phyloP scores from a whole-genome alignment of 1,140 invertebrate species.

The Trichonephila clavipes region DNA sequence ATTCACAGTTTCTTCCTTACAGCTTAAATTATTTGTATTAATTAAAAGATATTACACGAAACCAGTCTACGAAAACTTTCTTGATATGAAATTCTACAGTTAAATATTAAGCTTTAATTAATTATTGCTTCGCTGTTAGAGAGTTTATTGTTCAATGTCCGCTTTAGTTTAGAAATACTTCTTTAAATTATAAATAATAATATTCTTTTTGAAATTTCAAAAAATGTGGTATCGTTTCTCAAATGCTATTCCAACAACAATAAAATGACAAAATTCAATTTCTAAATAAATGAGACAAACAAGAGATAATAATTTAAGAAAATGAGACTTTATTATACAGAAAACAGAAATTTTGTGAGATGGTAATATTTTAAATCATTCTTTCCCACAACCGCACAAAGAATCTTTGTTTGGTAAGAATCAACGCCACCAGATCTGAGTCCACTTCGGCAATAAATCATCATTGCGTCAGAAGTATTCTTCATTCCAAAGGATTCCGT shows the following conservation, averaged over 20 bases:
- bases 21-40: no score
- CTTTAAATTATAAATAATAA: no score
- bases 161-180: neutral
- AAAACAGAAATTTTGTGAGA: conserved; percentile 18
- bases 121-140: no score
- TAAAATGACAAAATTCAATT: neutral
- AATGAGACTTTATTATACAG: conserved; percentile 54
- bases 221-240: neutral
- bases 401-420: conserved; percentile 52
- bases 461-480: neutral
- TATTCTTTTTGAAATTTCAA: neutral
- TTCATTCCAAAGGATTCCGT: conserved; percentile 7
- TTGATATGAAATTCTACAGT: neutral
- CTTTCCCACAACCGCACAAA: conserved; percentile 42
- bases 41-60: no score
- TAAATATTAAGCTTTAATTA: neutral
- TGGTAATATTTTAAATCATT: conserved; percentile 34
- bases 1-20: no score
- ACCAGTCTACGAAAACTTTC: neutral
- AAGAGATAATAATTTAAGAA: conserved; percentile 1
- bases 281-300: neutral
- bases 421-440: conserved; percentile 45
- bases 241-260: neutral
- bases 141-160: neutral
- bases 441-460: conserved; percentile 9